Percentiles rank a stretch among this genome's conserved stretches.
Conservation (phyloP, 2,888 invertebrate species). For the Scelioninae gen. 1 region DNA sequence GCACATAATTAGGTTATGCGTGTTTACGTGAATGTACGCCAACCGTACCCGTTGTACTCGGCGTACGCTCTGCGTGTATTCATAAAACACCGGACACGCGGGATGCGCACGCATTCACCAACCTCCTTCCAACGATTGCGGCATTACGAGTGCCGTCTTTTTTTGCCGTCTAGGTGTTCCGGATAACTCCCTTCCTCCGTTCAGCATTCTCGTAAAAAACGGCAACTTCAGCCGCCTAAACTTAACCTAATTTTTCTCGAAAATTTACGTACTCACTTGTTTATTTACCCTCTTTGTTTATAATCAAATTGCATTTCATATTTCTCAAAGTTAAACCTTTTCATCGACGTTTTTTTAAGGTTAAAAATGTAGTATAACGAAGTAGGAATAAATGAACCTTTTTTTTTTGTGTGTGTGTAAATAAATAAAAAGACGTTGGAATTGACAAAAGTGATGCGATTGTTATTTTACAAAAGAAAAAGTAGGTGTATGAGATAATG, state of each 20-base stretch:
- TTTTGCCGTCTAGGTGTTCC: conserved; percentile 47
- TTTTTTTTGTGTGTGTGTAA: background rate
- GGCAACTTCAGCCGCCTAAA: too few relatives aligned
- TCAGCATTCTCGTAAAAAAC: conserved; percentile 32
- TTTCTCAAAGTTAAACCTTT: too few relatives aligned
- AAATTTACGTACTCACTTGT: too few relatives aligned
- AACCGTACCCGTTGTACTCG: conserved; percentile 59
- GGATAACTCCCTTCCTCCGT: conserved; percentile 41
- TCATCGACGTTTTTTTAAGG: too few relatives aligned
- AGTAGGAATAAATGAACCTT: background rate
- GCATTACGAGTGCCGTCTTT: conserved; percentile 41
- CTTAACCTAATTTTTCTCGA: too few relatives aligned
- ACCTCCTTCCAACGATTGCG: conserved; percentile 42
- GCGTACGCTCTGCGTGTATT: conserved; percentile 75
- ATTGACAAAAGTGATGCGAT: background rate
- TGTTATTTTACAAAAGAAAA: conserved; percentile 2
- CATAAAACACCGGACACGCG: conserved; percentile 80
- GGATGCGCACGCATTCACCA: conserved; percentile 76
- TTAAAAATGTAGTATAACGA: too few relatives aligned
- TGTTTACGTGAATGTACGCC: conserved; percentile 71
- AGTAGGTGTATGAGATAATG: conserved; percentile 49
- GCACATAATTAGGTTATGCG: conserved; percentile 23
- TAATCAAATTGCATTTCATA: too few relatives aligned
- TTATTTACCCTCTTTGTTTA: too few relatives aligned
- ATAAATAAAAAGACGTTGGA: background rate